These are phyloP conservation scores for Timema podura DNA, from an alignment of 2,888 invertebrate species.

Conservation along the genomic window DNA sequence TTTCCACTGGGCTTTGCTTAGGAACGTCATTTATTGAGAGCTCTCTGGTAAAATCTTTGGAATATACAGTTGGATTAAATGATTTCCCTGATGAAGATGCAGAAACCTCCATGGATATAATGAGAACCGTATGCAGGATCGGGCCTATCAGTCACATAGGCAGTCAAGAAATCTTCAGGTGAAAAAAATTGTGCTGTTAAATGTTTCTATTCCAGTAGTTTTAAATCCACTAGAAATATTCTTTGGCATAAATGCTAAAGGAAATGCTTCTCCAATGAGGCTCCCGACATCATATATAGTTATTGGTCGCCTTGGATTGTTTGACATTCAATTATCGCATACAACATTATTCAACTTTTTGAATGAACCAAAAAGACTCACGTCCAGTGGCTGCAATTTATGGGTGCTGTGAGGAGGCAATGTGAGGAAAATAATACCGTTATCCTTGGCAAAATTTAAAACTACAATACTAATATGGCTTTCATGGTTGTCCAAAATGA, in stretches of 20 bases:
- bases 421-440: neutral
- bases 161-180: too few species aligned
- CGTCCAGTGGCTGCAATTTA: neutral
- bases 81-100: too few species aligned
- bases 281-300: neutral
- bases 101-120: too few species aligned
- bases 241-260: neutral
- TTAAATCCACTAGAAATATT: neutral
- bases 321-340: neutral
- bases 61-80: too few species aligned
- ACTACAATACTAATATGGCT: neutral
- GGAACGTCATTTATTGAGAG: too few species aligned
- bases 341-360: neutral
- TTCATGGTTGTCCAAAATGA: neutral
- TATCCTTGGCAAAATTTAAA: neutral
- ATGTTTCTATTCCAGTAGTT: too few species aligned
- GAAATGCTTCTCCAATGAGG: neutral
- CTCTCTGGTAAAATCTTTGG: too few species aligned
- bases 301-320: neutral
- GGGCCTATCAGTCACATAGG: too few species aligned
- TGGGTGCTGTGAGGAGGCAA: conserved; percentile 1
- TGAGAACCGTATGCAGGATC: too few species aligned
- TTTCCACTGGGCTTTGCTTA: too few species aligned
- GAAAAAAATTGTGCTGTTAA: too few species aligned
- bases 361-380: neutral